phyloP scores from a whole-genome alignment of 2,888 invertebrate species.

The Nomada fucata region DNA sequence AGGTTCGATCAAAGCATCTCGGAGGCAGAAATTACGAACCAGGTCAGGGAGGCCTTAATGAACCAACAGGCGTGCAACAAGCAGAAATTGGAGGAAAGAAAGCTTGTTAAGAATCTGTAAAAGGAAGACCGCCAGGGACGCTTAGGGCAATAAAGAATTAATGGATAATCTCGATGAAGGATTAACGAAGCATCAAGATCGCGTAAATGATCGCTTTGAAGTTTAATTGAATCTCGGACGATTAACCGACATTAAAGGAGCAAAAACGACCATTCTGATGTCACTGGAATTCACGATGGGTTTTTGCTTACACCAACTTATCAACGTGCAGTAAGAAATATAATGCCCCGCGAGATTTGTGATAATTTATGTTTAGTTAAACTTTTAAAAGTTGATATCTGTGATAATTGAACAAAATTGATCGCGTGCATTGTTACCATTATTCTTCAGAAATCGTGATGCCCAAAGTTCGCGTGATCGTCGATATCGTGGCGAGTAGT shows the following conservation, averaged over 20 bases:
- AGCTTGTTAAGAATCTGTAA: background rate
- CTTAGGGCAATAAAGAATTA: slow-evolving; percentile 42
- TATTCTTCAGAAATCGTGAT: no score
- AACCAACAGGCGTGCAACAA: slow-evolving; percentile 49
- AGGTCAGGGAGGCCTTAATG: slow-evolving; percentile 30
- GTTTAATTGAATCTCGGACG: slow-evolving; percentile 44
- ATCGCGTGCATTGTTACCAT: no score
- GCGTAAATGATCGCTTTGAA: slow-evolving; percentile 35
- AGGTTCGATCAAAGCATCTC: slow-evolving; percentile 15
- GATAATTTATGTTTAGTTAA: background rate
- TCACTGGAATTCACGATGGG: slow-evolving; percentile 9
- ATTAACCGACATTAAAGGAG: slow-evolving; percentile 4
- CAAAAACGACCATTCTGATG: background rate
- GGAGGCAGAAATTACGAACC: slow-evolving; percentile 29
- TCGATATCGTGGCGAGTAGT: no score
- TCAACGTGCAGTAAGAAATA: background rate
- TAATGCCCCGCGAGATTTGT: background rate
- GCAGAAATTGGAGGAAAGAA: slow-evolving; percentile 11
- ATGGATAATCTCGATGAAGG: slow-evolving; percentile 32
- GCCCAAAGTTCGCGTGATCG: no score
- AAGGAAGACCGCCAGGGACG: background rate
- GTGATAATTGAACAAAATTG: no score
- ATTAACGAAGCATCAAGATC: slow-evolving; percentile 27
- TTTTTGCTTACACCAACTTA: slow-evolving; percentile 4
- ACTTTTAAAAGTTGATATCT: no score